Evolutionary conservation across 2,113 vertebrate species (phyloP).

Genomic region (Corythornis vintsioides): DNA sequence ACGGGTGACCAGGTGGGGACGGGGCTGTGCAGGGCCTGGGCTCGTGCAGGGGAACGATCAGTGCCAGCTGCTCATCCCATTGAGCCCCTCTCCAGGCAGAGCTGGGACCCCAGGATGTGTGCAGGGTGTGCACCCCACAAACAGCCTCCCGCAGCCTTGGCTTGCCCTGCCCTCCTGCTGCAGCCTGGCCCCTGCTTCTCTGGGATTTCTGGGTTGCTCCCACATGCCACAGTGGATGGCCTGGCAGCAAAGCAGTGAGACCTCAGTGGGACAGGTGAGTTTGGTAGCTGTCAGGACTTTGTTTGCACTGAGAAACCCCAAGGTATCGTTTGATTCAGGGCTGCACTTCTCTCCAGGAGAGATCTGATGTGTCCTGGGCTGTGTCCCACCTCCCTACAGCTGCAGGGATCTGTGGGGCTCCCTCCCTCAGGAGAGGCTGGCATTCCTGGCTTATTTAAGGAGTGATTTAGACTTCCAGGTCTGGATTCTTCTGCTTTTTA

Average conservation of each 20-base stretch:
- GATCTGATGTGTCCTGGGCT: not conserved
- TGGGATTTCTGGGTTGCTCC: not conserved
- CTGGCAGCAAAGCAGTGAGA: not conserved
- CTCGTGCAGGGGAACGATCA: not conserved
- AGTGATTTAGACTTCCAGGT: not conserved
- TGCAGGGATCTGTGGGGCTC: not conserved
- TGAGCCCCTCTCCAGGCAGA: not conserved
- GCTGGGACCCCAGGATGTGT: accelerated
- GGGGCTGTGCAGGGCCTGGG: not conserved
- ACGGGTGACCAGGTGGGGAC: not conserved
- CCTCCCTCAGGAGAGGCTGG: not conserved
- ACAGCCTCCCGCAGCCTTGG: too few species aligned
- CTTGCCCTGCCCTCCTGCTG: not conserved
- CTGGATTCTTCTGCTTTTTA: slow-evolving; percentile 35
- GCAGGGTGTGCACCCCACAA: not conserved
- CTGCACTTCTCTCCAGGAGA: not conserved
- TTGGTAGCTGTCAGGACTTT: not conserved
- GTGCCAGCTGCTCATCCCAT: too few species aligned
- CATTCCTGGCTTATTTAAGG: not conserved
- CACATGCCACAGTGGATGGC: not conserved
- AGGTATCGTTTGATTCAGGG: not conserved
- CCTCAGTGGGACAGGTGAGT: not conserved
- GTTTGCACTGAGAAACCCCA: accelerated
- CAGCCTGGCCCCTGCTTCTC: not conserved
- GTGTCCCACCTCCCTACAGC: not conserved